phyloP scores from a whole-genome alignment of 2,113 vertebrate genomes.

The Centropristis striata region DNA sequence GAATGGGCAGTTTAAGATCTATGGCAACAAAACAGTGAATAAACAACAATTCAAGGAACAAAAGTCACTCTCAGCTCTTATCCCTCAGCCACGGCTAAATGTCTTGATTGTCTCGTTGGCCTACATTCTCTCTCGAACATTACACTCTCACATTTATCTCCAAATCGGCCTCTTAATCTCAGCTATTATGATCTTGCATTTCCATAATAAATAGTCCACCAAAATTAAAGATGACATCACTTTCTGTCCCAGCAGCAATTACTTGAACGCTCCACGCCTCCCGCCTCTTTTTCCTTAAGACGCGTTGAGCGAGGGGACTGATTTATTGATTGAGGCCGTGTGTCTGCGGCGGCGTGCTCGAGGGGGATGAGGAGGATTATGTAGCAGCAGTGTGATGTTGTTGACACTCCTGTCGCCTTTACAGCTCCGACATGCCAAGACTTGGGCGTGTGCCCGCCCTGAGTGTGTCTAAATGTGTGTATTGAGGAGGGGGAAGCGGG shows the following conservation, averaged over 20 bases:
- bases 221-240: slow-evolving; percentile 60
- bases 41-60: slow-evolving; percentile 64
- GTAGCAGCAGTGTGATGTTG: slow-evolving; percentile 68
- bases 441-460: slow-evolving; percentile 58
- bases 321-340: slow-evolving; percentile 68
- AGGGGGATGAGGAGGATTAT: slow-evolving; percentile 65
- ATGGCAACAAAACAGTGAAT: slow-evolving; percentile 70
- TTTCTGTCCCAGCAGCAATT: slow-evolving; percentile 35
- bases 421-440: slow-evolving; percentile 60
- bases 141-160: slow-evolving; percentile 54
- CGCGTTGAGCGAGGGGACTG: slow-evolving; percentile 45
- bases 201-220: slow-evolving; percentile 46
- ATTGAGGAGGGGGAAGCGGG: slow-evolving; percentile 17
- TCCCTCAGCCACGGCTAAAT: slow-evolving; percentile 46
- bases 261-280: slow-evolving; percentile 12
- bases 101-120: slow-evolving; percentile 56
- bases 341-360: slow-evolving; percentile 28
- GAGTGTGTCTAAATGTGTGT: slow-evolving; percentile 57
- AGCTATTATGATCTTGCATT: slow-evolving; percentile 42
- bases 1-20: slow-evolving; percentile 67
- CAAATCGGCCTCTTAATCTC: slow-evolving; percentile 48
- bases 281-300: slow-evolving; percentile 36
- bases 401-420: slow-evolving; percentile 76
- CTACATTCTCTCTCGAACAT: slow-evolving; percentile 48
- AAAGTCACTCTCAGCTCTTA: slow-evolving; percentile 61